Percentiles rank a stretch among this genome's conserved stretches.
Conservation (phyloP, 2,888 invertebrate species). For the Eupithecia abbreviata region DNA sequence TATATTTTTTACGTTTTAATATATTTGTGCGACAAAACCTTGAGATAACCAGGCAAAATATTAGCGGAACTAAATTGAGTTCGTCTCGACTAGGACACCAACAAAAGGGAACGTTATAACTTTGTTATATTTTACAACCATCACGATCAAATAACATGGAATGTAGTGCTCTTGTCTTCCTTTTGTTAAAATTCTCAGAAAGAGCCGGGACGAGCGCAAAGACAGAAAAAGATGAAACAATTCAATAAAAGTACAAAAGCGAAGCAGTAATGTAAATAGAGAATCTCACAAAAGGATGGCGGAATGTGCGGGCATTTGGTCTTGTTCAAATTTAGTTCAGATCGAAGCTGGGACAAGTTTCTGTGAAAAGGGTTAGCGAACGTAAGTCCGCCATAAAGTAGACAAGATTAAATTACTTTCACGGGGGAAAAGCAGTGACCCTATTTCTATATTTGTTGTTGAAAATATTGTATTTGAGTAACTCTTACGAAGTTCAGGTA, state of each 20-base stretch:
- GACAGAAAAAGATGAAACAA: conserved; percentile 60
- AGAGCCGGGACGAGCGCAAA: conserved; percentile 37
- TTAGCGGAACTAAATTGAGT: background rate
- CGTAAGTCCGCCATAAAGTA: conserved; percentile 64
- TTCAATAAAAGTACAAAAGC: conserved; percentile 75
- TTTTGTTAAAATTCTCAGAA: conserved; percentile 17
- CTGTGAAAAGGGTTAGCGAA: conserved; percentile 76
- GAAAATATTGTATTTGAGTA: conserved; percentile 51
- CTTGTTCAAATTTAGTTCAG: conserved; percentile 78
- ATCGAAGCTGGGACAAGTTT: conserved; percentile 76
- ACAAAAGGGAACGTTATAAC: conserved; percentile 5
- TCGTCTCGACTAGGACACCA: background rate
- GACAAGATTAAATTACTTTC: conserved; percentile 74
- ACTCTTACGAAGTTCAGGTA: conserved; percentile 49
- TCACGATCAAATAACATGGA: conserved; percentile 6
- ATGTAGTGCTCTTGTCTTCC: conserved; percentile 6
- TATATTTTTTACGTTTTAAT: too few species aligned
- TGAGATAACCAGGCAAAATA: background rate
- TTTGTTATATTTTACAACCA: background rate
- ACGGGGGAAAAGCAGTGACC: conserved; percentile 61
- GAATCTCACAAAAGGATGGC: conserved; percentile 71
- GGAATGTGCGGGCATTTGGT: conserved; percentile 76
- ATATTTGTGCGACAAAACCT: too few species aligned
- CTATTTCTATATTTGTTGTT: conserved; percentile 52
- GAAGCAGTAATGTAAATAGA: conserved; percentile 74